Base-by-base conservation (phyloP, 2,797 vertebrate genomes). In the Setipinna tenuifilis region DNA sequence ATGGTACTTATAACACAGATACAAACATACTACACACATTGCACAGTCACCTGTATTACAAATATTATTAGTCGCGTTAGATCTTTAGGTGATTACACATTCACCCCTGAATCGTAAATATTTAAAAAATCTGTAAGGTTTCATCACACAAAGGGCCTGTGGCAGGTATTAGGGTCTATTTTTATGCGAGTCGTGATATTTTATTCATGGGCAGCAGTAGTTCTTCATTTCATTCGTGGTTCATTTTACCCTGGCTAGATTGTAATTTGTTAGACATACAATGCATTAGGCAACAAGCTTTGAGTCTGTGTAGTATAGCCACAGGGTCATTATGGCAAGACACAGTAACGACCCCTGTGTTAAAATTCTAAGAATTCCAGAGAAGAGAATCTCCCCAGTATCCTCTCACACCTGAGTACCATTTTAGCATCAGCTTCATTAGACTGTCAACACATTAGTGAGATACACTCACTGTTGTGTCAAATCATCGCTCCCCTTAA, bases 91-190 rank as follows among this genome's bases (percentile, higher is more conserved):
- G 85, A 89, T 89, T 89, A 88, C 31, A 85, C 59, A 82, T 89
- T 89, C 88, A 85, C 87, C 84, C 89, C 84, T 46, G 28, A 78
- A 75, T 83, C 41, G 89, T 91, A 86, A 89, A 91, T 91, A 89
- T 89, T 91, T 89, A 83, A 91, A 3, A 89, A 82, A 80, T 85
- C 85, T 89, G 85, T 83, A 86, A 85, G 85, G 89, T 87, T 87
- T 89, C 87, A 89, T 90, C 88, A 87, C 88, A 90, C 80, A 82
- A 88, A 88, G 71, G 83, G 87, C 87, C 85, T 83, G 85, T 90
- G 88, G 90, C 87, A 89, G 86, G 89, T 86, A 90, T 90, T 89
- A 89, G 62, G 61, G 65, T 81, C 90, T 91, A 90, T 91, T 91
- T 91, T 91, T 91, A 87, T 82, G 87, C 81, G 84, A 87, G 85